A percentile compares a stretch with the other conserved stretches of the same genome.
phyloP scores from a whole-genome alignment of 2,113 vertebrate species.

The Heteronetta atricapilla region DNA sequence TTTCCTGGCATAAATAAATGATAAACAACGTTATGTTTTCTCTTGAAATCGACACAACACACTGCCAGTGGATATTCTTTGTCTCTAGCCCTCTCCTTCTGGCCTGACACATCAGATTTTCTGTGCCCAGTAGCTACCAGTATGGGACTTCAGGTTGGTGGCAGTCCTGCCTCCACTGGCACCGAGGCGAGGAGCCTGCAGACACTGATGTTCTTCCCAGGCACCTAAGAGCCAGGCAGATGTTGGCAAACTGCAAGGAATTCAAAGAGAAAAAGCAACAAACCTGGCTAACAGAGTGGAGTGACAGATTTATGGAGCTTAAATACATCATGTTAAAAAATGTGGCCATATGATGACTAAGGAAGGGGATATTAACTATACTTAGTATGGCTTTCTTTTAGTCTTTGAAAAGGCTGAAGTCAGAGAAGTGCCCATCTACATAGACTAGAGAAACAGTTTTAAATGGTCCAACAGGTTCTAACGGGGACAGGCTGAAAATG shows the following conservation, averaged over 20 bases:
- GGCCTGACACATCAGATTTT: neutral
- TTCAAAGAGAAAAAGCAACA: neutral
- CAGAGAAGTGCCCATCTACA: neutral
- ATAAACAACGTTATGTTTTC: neutral
- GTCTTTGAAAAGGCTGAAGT: neutral
- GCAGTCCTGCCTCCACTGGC: accelerated
- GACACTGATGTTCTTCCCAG: neutral
- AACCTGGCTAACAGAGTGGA: neutral
- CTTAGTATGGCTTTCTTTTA: neutral
- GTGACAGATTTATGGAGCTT: neutral
- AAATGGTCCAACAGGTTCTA: neutral
- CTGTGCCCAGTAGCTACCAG: neutral
- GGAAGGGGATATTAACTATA: neutral
- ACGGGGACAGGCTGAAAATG: neutral
- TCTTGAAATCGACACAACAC: neutral
- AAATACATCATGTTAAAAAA: neutral
- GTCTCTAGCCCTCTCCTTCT: neutral
- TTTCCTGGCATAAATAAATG: neutral
- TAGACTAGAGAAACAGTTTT: neutral
- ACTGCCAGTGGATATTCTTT: neutral
- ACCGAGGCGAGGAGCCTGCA: neutral
- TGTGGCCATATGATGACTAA: neutral
- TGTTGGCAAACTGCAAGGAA: neutral
- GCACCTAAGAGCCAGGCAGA: neutral
- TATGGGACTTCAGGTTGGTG: neutral